Conservation (phyloP, 2,113 vertebrate genomes). For the Pardalotus punctatus region DNA sequence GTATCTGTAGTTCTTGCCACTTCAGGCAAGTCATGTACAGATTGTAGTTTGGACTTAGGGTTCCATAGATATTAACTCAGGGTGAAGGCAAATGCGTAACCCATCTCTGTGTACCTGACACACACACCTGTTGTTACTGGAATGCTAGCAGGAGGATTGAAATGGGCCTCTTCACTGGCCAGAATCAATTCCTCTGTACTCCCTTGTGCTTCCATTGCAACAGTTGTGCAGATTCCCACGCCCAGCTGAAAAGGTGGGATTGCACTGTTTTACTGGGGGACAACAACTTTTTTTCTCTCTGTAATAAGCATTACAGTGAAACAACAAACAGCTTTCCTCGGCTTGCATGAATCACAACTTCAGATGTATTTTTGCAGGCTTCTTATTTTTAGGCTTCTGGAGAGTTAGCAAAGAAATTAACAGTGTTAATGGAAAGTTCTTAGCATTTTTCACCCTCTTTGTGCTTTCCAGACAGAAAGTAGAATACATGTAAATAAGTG, state of each 20-base stretch:
- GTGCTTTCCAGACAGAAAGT: neutral
- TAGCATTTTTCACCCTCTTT: neutral
- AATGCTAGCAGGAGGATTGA: neutral
- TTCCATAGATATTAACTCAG: neutral
- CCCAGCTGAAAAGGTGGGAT: neutral
- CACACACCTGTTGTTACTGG: neutral
- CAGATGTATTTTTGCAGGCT: neutral
- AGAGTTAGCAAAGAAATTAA: neutral
- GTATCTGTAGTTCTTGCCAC: neutral
- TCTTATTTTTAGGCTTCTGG: neutral
- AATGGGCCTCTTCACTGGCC: neutral
- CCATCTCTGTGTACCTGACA: fast-evolving
- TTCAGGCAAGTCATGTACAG: neutral
- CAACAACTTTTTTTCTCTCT: neutral
- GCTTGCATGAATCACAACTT: neutral
- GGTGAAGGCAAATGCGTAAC: fast-evolving
- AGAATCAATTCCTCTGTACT: neutral
- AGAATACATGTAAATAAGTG: neutral
- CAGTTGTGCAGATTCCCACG: neutral
- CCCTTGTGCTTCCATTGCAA: neutral
- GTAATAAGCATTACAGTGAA: neutral
- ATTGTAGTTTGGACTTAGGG: neutral
- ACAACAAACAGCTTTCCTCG: neutral
- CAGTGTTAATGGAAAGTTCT: neutral
- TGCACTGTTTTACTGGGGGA: neutral